These are phyloP conservation scores for Ploceus nigricollis DNA, from an alignment of 2,113 vertebrate species.

Conservation along the genomic window DNA sequence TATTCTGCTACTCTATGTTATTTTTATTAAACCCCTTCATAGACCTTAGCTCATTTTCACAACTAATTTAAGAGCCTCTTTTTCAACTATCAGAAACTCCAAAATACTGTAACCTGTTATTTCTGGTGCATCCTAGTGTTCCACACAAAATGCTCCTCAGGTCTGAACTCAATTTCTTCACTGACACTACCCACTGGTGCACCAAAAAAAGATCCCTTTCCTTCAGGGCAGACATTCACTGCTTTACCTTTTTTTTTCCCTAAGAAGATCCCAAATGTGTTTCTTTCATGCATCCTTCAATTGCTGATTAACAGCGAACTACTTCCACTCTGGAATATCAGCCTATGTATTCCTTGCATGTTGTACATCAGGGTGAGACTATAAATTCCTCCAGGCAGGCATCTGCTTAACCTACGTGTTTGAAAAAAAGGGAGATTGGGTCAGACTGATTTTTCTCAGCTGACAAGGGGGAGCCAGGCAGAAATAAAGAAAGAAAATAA, in stretches of 20 bases:
- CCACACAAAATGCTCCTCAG: background rate
- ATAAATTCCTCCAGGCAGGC: constrained; percentile 33
- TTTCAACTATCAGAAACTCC: background rate
- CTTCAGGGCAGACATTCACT: background rate
- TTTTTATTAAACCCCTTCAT: background rate
- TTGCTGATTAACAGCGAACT: constrained; percentile 20
- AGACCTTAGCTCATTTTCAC: background rate
- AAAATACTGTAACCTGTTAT: background rate
- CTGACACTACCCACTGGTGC: background rate
- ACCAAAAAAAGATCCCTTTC: background rate
- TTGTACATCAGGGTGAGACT: background rate
- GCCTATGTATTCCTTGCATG: background rate
- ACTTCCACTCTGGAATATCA: background rate
- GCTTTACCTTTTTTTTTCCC: background rate
- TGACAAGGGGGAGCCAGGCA: background rate
- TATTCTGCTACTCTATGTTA: background rate
- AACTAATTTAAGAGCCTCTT: background rate
- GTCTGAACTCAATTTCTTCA: background rate
- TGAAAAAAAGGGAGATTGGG: background rate
- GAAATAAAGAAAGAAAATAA: background rate
- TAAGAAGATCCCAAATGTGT: background rate
- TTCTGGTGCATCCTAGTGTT: background rate
- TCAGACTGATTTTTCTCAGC: background rate
- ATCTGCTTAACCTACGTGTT: constrained; percentile 34
- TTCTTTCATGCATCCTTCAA: background rate